phyloP scores from a whole-genome alignment of 2,888 invertebrate species.

The Marasmarcha lunaedactyla region DNA sequence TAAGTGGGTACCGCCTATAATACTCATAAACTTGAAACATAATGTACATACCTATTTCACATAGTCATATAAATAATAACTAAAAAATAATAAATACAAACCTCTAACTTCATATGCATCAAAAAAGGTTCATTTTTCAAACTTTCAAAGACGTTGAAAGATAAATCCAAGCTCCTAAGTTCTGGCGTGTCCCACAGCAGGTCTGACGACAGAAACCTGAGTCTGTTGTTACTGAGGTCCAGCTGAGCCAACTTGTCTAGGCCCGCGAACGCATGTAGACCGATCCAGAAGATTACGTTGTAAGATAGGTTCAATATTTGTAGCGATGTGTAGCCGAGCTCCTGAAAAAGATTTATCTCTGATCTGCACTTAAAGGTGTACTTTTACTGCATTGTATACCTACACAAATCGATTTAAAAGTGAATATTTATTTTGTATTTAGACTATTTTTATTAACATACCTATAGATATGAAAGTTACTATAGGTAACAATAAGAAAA shows the following conservation, averaged over 20 bases:
- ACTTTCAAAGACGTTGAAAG: conserved; percentile 72
- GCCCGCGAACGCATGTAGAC: conserved; percentile 70
- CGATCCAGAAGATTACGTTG: conserved; percentile 73
- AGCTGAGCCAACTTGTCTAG: conserved; percentile 58
- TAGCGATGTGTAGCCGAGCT: conserved; percentile 53
- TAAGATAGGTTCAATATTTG: conserved; percentile 65
- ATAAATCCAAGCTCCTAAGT: conserved; percentile 67
- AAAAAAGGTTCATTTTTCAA: conserved; percentile 67
- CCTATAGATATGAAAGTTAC: too few relatives aligned
- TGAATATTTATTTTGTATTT: too few relatives aligned
- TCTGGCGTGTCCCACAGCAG: conserved; percentile 68
- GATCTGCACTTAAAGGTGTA: background rate
- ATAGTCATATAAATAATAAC: background rate
- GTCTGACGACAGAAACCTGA: conserved; percentile 66
- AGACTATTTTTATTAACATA: too few relatives aligned
- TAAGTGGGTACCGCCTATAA: too few relatives aligned
- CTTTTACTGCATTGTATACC: too few relatives aligned
- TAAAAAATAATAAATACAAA: conserved; percentile 19
- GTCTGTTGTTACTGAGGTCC: conserved; percentile 73
- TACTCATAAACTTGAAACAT: too few relatives aligned
- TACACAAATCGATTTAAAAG: too few relatives aligned
- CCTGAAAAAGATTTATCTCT: conserved; percentile 34
- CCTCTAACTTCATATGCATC: conserved; percentile 64
- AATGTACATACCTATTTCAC: too few relatives aligned
- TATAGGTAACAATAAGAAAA: too few relatives aligned